Base-by-base conservation (phyloP, 2,888 invertebrate species). In the Orchesella flavescens region DNA sequence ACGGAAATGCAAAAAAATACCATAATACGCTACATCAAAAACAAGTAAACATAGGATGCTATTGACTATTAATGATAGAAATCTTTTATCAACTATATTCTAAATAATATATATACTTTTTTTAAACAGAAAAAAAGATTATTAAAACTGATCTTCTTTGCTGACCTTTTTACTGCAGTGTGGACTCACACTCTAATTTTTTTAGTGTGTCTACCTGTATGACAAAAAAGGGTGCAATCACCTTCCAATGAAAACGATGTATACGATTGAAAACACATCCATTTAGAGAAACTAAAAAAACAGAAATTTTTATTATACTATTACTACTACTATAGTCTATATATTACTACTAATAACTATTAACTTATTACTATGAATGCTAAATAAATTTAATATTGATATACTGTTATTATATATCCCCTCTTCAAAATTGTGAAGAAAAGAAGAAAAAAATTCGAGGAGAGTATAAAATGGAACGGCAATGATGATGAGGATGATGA, bases 231-330 rank as follows among this genome's bases (percentile, higher is more conserved):
- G 73, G 72, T 76, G 80, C 84, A 83, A 85, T 86, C 86, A 87
- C 87, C 87, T 87, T 87, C 87, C 87, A 87, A 83, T 86, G 86
- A 84, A 86, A 87, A 87, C 87, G 87, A 87, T 86, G 87, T 87
- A 87, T 87, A 87, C 87, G 87, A 87, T 87, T 86, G 81, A 87
- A 87, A 87, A 87, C 87, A 87, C 87, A 87, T 87, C 87, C 87
- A 87, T 84, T 86, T 84, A 84, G 74, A 79, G 78, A 59, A 76
- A 83, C 83, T 83, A 69, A 46, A 76, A 57, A 71, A 21, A 77
- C 71, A 74, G 17, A 53, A 79, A 78, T 69, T 72, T 80, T 82
- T 82, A 82, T 75, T 68, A 82, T 59, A 74, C 73, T 81, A 80
- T 66, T n/a, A 34, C 34, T 34, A 78, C 68, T 65, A 65, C 69